phyloP scores from a whole-genome alignment of 1,140 invertebrate genomes.

The Neocloeon triangulifer region DNA sequence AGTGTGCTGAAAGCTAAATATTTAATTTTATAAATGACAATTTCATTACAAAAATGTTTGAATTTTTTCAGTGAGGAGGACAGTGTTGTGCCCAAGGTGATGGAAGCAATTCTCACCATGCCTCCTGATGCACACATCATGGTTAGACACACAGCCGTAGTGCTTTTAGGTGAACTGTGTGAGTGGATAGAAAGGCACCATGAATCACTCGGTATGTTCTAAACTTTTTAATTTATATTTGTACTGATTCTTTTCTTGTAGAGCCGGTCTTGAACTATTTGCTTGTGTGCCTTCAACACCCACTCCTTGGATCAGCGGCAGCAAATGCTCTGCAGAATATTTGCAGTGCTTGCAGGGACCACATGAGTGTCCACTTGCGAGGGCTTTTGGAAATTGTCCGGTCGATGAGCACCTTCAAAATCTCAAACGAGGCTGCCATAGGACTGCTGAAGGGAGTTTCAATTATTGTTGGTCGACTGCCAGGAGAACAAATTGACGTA shows the following conservation, averaged over 20 bases:
- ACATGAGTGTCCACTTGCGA: conserved; percentile 60
- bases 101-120: conserved; percentile 71
- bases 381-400: conserved; percentile 60
- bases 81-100: conserved; percentile 75
- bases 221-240: conserved; percentile 6
- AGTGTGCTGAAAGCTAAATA: background rate
- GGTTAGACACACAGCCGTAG: conserved; percentile 68
- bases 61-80: conserved; percentile 56
- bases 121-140: conserved; percentile 68
- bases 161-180: conserved; percentile 75
- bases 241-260: conserved; percentile 13
- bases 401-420: conserved; percentile 52
- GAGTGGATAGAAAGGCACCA: conserved; percentile 89
- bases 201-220: conserved; percentile 34
- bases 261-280: conserved; percentile 63
- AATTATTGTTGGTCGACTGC: conserved; percentile 36
- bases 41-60: too few species aligned
- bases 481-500: conserved; percentile 33
- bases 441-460: conserved; percentile 58
- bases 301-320: conserved; percentile 47
- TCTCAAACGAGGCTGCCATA: conserved; percentile 59
- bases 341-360: conserved; percentile 52
- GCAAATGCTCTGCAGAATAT: conserved; percentile 50
- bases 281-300: conserved; percentile 44
- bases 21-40: background rate